Conservation (phyloP, 2,797 vertebrate genomes). For the Menidia menidia region DNA sequence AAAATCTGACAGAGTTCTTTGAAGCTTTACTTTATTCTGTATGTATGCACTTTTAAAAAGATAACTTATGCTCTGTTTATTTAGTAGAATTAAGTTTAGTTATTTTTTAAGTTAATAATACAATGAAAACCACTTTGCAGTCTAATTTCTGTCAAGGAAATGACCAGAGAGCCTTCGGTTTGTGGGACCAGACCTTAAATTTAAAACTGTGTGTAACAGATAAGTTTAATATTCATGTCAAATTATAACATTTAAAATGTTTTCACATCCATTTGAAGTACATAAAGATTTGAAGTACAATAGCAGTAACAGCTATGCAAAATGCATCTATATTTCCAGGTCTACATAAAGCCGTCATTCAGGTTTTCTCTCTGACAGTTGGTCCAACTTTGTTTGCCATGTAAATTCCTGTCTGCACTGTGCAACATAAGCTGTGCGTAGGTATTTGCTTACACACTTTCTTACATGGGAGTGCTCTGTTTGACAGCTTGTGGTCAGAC, state of each 20-base stretch:
- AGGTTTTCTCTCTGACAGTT: constrained; percentile 1
- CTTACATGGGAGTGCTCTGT: constrained; percentile 40
- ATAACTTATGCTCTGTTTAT: too few relatives aligned
- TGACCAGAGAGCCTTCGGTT: not conserved
- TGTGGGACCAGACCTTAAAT: not conserved
- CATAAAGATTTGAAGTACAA: not conserved
- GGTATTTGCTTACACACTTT: constrained; percentile 30
- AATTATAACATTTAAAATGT: not conserved
- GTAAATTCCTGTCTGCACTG: constrained; percentile 31
- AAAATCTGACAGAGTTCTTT: not conserved
- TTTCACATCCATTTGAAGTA: not conserved
- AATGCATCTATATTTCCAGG: not conserved
- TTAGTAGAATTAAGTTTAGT: too few relatives aligned
- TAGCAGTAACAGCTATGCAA: not conserved
- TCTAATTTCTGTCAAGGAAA: too few relatives aligned
- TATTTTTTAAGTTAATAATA: too few relatives aligned
- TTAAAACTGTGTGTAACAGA: not conserved
- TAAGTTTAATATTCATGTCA: not conserved
- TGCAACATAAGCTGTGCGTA: constrained; percentile 27
- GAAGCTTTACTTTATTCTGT: not conserved
- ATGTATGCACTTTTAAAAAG: too few relatives aligned
- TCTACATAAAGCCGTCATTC: not conserved
- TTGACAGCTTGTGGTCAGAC: constrained; percentile 40
- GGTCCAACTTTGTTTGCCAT: constrained; percentile 24
- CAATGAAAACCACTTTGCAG: too few relatives aligned